These are phyloP conservation scores for Octodon degus DNA, from an alignment of 2,113 vertebrate species.

Conservation along the genomic window DNA sequence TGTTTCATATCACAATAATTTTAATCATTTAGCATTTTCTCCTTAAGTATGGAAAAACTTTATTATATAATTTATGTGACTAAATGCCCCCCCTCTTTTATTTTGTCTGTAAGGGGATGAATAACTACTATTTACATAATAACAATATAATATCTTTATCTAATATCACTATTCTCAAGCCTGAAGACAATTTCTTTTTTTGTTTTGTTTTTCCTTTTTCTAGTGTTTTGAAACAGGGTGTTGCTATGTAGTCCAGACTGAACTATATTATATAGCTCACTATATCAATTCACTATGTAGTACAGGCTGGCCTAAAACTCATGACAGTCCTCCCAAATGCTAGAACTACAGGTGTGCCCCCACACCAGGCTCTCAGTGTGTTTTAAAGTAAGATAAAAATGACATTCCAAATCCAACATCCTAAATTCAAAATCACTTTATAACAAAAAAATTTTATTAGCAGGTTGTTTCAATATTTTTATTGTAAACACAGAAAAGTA, in stretches of 20 bases:
- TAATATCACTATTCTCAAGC: not conserved
- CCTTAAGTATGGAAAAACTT: conserved; percentile 6
- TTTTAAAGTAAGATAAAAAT: conserved; percentile 35
- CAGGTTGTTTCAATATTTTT: conserved; percentile 12
- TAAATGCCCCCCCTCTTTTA: not conserved
- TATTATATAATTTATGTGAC: conserved; percentile 14
- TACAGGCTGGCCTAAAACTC: not conserved
- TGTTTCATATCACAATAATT: not conserved
- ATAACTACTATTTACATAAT: conserved; percentile 37
- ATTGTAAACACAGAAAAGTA: conserved; percentile 27
- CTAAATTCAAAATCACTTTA: conserved; percentile 35
- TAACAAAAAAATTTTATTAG: conserved; percentile 36
- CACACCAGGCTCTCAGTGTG: not conserved
- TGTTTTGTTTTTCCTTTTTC: not conserved
- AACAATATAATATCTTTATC: not conserved
- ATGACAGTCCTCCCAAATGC: not conserved
- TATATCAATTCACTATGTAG: not conserved
- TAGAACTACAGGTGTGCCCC: not conserved
- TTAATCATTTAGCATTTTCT: conserved; percentile 27
- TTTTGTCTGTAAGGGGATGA: not conserved
- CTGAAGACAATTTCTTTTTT: not conserved
- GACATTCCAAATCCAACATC: conserved; percentile 13
- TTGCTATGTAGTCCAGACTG: not conserved
- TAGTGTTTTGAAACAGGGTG: not conserved
- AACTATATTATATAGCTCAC: not conserved